phyloP scores from a whole-genome alignment of 2,797 vertebrate species.

The Lithobates sylvaticus region DNA sequence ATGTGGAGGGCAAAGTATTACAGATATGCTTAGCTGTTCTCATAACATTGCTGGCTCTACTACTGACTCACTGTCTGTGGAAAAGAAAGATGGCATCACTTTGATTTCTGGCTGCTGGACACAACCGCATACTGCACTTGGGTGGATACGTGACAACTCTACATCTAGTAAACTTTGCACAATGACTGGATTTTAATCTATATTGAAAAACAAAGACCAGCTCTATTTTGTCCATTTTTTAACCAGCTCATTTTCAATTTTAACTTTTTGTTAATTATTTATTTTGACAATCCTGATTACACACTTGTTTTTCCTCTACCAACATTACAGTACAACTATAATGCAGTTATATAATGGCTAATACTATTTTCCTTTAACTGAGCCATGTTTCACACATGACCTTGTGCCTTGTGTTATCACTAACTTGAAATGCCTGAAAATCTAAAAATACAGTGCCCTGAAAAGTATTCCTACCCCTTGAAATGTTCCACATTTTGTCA shows the following conservation, averaged over 20 bases:
- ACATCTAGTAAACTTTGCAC: too few species aligned
- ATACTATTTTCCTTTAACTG: too few species aligned
- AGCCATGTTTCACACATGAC: too few species aligned
- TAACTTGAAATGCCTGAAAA: too few species aligned
- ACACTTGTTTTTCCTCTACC: not conserved
- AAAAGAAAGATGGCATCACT: slow-evolving; percentile 6
- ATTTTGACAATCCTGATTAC: not conserved
- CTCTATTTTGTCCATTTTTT: not conserved
- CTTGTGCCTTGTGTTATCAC: too few species aligned
- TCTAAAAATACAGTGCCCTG: too few species aligned
- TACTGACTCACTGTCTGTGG: slow-evolving; percentile 31
- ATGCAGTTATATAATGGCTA: too few species aligned
- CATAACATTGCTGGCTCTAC: not conserved
- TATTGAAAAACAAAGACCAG: not conserved
- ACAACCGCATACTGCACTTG: not conserved
- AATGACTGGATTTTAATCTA: not conserved
- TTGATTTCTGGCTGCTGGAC: not conserved
- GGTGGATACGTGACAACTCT: too few species aligned
- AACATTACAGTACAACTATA: too few species aligned
- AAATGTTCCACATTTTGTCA: too few species aligned
- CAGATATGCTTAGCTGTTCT: slow-evolving; percentile 4
- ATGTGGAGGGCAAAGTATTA: slow-evolving; percentile 10
- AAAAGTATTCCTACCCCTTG: too few species aligned
- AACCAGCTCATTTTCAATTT: not conserved
- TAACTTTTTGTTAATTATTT: not conserved